Evolutionary conservation across 2,888 invertebrate species (phyloP).

Genomic region (Apomyelois bistriatella): DNA sequence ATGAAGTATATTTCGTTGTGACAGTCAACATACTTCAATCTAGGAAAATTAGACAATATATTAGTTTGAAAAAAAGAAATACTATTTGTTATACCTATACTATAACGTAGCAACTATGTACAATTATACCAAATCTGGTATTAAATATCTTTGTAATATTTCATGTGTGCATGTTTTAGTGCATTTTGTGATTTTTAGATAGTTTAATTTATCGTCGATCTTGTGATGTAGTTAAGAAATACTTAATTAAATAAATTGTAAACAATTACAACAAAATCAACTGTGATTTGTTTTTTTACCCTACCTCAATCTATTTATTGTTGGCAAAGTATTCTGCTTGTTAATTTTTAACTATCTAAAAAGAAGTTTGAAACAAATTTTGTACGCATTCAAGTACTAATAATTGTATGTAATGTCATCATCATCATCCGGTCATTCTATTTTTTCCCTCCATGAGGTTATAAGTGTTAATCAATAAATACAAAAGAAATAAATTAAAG

Average conservation of each 20-base stretch:
- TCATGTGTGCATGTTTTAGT: slow-evolving; percentile 80
- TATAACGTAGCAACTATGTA: slow-evolving; percentile 56
- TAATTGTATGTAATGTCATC: too few relatives aligned
- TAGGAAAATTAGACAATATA: slow-evolving; percentile 55
- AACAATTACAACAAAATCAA: slow-evolving; percentile 36
- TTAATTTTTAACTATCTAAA: too few relatives aligned
- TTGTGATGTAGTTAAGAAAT: slow-evolving; percentile 76
- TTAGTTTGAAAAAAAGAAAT: slow-evolving; percentile 42
- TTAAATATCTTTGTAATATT: slow-evolving; percentile 69
- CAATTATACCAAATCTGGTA: slow-evolving; percentile 70
- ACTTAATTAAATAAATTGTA: slow-evolving; percentile 53
- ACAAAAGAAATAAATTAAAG: too few relatives aligned
- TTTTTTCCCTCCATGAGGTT: too few relatives aligned
- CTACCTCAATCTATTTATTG: background rate
- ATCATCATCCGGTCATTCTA: too few relatives aligned
- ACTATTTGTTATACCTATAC: slow-evolving; percentile 57
- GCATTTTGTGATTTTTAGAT: slow-evolving; percentile 80
- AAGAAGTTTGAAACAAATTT: too few relatives aligned
- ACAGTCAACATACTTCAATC: slow-evolving; percentile 37
- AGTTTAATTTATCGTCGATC: slow-evolving; percentile 78
- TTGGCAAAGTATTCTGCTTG: too few relatives aligned
- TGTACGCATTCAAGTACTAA: too few relatives aligned
- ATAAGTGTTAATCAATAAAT: too few relatives aligned
- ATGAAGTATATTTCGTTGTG: slow-evolving; percentile 27
- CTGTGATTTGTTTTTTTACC: background rate